Conservation (phyloP, 2,797 vertebrate genomes). For the Acanthurus lineatus region DNA sequence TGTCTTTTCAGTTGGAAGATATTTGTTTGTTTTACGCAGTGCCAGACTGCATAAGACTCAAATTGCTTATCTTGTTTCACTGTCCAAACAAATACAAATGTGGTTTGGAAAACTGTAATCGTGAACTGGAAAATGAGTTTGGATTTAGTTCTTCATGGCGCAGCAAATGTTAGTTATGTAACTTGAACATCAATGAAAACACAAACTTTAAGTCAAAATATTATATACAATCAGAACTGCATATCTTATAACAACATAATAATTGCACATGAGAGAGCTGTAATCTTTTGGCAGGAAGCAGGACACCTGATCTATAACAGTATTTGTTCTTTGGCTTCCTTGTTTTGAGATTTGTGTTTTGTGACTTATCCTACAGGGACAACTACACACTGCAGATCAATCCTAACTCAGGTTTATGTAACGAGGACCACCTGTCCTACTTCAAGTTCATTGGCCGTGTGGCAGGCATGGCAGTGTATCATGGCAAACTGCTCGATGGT, state of each 20-base stretch:
- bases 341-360: conserved; percentile 1
- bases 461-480: conserved; percentile 98
- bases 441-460: conserved; percentile 99
- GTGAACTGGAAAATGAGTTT: conserved; percentile 3
- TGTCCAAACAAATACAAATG: neutral
- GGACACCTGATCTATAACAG: neutral
- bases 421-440: conserved; percentile 98
- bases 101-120: neutral
- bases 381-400: conserved; percentile 99
- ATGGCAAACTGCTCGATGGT: conserved; percentile 97
- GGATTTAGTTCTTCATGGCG: neutral
- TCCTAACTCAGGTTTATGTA: conserved; percentile 97
- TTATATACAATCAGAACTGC: neutral
- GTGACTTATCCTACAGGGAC: conserved; percentile 85
- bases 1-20: conserved; percentile 49
- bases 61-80: neutral
- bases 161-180: neutral
- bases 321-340: neutral
- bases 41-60: neutral
- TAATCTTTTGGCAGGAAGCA: neutral
- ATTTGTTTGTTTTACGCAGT: conserved; percentile 3
- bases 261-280: neutral
- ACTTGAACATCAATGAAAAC: conserved; percentile 3
- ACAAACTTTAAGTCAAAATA: neutral
- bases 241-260: neutral